Evolutionary conservation across 2,797 vertebrate species (phyloP).

Genomic region (Schizothorax lantsangensis): DNA sequence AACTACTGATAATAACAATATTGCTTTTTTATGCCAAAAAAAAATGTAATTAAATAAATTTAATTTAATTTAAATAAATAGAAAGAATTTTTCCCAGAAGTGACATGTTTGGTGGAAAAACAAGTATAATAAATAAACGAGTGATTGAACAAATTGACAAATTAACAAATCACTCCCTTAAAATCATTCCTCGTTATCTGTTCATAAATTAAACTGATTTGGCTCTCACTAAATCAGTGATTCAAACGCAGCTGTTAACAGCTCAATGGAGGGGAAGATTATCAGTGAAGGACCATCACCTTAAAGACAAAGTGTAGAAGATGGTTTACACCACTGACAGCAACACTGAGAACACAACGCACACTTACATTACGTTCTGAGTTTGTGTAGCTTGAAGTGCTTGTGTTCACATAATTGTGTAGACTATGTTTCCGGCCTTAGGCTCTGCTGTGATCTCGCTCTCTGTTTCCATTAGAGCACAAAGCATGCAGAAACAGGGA

Average conservation of each 20-base stretch:
- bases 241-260: background rate
- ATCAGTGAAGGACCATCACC: background rate
- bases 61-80: background rate
- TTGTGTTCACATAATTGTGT: background rate
- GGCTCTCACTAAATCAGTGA: background rate
- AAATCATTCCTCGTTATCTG: background rate
- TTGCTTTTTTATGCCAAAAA: too few species aligned
- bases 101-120: background rate
- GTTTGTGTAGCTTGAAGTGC: background rate
- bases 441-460: conserved; percentile 2
- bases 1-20: too few species aligned
- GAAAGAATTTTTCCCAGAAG: background rate
- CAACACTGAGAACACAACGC: background rate
- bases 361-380: too few species aligned
- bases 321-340: background rate
- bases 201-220: background rate
- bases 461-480: conserved; percentile 31
- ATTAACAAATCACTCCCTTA: background rate
- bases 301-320: background rate
- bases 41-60: too few species aligned
- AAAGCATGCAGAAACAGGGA: conserved; percentile 7
- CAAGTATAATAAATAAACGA: background rate
- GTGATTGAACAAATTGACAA: background rate
- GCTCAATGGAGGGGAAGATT: background rate
- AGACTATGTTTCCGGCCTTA: background rate